Percentiles rank a stretch among this genome's conserved stretches.
These are phyloP conservation scores for Sebastes matsubarae DNA, from an alignment of 2,797 vertebrate genomes.

Conservation along the genomic window DNA sequence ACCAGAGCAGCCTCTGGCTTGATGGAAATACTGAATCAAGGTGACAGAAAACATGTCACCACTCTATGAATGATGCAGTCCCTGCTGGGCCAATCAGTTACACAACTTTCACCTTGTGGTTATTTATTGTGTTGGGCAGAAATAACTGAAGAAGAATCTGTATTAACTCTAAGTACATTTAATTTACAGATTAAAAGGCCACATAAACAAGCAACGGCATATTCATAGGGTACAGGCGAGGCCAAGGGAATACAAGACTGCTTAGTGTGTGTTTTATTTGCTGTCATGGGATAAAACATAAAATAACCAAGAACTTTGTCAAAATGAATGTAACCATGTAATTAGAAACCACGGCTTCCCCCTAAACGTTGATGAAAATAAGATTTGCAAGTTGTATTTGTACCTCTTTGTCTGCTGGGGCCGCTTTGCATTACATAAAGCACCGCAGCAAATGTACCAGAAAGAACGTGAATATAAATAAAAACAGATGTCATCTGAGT, in stretches of 20 bases:
- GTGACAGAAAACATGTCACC: conserved; percentile 31
- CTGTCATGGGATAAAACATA: not conserved
- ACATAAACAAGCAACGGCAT: not conserved
- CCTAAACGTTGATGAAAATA: not conserved
- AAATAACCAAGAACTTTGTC: not conserved
- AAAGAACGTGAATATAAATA: conserved; percentile 42
- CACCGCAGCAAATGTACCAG: conserved; percentile 9
- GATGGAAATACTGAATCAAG: conserved; percentile 46
- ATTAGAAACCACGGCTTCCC: not conserved
- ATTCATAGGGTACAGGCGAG: not conserved
- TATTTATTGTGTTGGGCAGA: conserved; percentile 18
- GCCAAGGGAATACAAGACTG: not conserved
- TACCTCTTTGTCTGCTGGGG: not conserved
- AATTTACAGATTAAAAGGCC: not conserved
- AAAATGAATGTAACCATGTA: not conserved
- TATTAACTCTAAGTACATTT: not conserved
- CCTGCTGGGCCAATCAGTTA: conserved; percentile 42
- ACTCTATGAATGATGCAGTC: conserved; percentile 29
- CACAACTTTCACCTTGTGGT: conserved; percentile 14
- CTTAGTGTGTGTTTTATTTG: not conserved
- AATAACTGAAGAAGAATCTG: not conserved
- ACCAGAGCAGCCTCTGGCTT: not conserved
- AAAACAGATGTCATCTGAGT: conserved; percentile 46
- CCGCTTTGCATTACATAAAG: conserved; percentile 5
- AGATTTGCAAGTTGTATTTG: not conserved